Percentiles rank a stretch among this genome's conserved stretches.
Conservation (phyloP, 2,888 invertebrate species). For the Saturnia japonica region DNA sequence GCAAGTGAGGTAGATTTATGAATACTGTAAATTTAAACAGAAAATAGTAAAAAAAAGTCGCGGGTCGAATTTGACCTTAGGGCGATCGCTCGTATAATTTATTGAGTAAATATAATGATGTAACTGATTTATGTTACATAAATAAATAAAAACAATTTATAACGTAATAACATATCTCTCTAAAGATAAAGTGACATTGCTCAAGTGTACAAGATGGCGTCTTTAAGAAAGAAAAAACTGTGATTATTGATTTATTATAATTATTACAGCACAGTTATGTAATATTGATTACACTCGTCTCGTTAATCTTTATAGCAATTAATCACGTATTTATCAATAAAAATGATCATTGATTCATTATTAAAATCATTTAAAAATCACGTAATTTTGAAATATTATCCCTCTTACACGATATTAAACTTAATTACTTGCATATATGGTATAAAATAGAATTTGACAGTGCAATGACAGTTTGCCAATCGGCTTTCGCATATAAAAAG, state of each 20-base stretch:
- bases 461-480: slow-evolving; percentile 4
- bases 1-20: too few species aligned
- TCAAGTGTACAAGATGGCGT: neutral
- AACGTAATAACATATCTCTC: neutral
- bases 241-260: slow-evolving; percentile 2
- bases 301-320: neutral
- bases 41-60: too few species aligned
- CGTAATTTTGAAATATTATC: slow-evolving; percentile 21
- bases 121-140: too few species aligned
- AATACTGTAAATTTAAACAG: too few species aligned
- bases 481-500: slow-evolving; percentile 17
- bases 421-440: neutral
- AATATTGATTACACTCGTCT: slow-evolving; percentile 9
- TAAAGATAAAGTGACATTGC: neutral
- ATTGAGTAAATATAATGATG: too few species aligned
- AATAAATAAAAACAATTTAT: too few species aligned
- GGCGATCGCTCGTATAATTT: too few species aligned
- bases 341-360: slow-evolving; percentile 13
- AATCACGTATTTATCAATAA: slow-evolving; percentile 19
- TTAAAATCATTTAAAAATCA: slow-evolving; percentile 25
- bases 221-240: neutral
- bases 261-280: slow-evolving; percentile 8
- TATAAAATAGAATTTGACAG: slow-evolving; percentile 1
- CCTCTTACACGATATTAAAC: neutral
- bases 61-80: too few species aligned